Conservation (phyloP, 2,888 invertebrate genomes). For the Lochmaea crataegi region DNA sequence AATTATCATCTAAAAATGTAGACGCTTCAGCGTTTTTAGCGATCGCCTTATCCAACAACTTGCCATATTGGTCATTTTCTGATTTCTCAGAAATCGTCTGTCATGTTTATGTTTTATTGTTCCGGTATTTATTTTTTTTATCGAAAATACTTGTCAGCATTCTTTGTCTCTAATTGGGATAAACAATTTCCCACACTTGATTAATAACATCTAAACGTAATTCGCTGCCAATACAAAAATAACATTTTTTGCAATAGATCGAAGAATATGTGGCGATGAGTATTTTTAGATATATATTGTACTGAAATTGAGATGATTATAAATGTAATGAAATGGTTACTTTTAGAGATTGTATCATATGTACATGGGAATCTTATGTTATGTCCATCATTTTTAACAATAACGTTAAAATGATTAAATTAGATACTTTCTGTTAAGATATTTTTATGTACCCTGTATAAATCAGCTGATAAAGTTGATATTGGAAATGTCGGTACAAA, state of each 20-base stretch:
- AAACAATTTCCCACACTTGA: neutral
- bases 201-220: neutral
- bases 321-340: too few species aligned
- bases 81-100: conserved; percentile 28
- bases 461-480: too few species aligned
- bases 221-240: neutral
- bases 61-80: conserved; percentile 35
- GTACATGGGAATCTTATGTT: too few species aligned
- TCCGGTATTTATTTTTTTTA: conserved; percentile 22
- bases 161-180: neutral
- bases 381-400: too few species aligned
- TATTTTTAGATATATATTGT: too few species aligned
- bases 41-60: conserved; percentile 36
- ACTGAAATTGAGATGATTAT: too few species aligned
- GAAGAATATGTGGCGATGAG: neutral
- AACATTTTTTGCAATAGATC: neutral
- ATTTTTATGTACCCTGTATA: too few species aligned
- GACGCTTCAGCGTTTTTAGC: conserved; percentile 27
- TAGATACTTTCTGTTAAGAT: too few species aligned
- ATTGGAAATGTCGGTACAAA: too few species aligned
- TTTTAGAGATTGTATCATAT: too few species aligned
- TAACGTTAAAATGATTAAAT: too few species aligned
- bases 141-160: conserved; percentile 3
- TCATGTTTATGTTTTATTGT: conserved; percentile 21
- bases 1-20: conserved; percentile 16